Percentiles rank a stretch among this genome's conserved stretches.
phyloP scores from a whole-genome alignment of 2,797 vertebrate species.

The Danio tinwini region DNA sequence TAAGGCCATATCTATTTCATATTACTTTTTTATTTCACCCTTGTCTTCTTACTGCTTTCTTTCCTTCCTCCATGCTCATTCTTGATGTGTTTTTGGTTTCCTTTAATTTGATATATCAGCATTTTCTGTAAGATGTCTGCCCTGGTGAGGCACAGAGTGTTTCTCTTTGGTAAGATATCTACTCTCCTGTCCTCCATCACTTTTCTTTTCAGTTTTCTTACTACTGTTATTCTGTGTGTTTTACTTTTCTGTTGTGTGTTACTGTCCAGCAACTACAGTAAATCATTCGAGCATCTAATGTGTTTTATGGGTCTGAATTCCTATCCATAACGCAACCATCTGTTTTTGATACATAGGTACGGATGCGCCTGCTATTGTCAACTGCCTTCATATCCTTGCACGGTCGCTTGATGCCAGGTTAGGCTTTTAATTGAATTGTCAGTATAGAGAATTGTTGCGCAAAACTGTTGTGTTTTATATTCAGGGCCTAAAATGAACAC shows the following conservation, averaged over 20 bases:
- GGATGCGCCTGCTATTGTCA: slow-evolving; percentile 89
- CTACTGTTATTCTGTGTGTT: slow-evolving; percentile 6
- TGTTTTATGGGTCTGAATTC: neutral
- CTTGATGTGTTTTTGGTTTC: slow-evolving; percentile 18
- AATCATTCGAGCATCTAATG: neutral
- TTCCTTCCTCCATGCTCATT: slow-evolving; percentile 38
- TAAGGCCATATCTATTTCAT: neutral
- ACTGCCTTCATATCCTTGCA: slow-evolving; percentile 93
- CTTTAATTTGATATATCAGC: slow-evolving; percentile 71
- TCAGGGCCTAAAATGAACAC: too few species aligned
- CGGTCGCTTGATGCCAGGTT: slow-evolving; percentile 94
- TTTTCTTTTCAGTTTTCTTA: slow-evolving; percentile 15
- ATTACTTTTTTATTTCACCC: slow-evolving; percentile 36
- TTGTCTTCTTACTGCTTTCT: slow-evolving; percentile 13
- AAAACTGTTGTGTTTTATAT: neutral
- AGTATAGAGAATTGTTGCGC: neutral
- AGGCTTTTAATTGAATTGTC: neutral
- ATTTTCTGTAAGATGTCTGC: slow-evolving; percentile 96
- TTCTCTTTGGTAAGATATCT: slow-evolving; percentile 89
- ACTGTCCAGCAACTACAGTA: neutral
- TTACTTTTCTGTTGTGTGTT: neutral
- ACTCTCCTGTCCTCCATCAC: slow-evolving; percentile 16
- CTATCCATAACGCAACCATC: neutral
- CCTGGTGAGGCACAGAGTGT: slow-evolving; percentile 93
- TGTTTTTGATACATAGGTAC: slow-evolving; percentile 78